phyloP scores from a whole-genome alignment of 2,113 vertebrate species.

The Mandrillus leucophaeus region DNA sequence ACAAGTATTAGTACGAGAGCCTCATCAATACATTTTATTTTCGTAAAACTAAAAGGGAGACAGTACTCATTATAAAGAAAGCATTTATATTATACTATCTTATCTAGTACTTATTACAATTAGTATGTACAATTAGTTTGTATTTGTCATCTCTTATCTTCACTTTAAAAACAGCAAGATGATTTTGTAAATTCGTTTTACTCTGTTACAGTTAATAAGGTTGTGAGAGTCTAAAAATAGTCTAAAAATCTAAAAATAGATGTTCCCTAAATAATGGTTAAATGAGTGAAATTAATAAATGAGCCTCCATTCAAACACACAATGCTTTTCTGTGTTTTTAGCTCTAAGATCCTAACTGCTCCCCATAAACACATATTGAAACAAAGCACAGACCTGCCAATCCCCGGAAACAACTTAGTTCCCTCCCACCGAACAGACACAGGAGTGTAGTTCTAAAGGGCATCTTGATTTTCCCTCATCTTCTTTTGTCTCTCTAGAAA shows the following conservation, averaged over 20 bases:
- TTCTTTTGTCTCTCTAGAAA: neutral
- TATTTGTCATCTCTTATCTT: neutral
- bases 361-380: neutral
- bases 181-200: neutral
- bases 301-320: neutral
- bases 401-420: neutral
- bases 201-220: neutral
- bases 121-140: neutral
- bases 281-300: neutral
- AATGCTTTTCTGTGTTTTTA: neutral
- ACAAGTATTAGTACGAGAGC: neutral
- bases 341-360: neutral
- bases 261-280: neutral
- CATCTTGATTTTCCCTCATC: neutral
- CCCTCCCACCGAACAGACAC: neutral
- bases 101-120: neutral
- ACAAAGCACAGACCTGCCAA: neutral
- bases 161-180: neutral
- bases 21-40: neutral
- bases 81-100: neutral
- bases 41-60: neutral
- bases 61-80: neutral
- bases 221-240: constrained; percentile 1
- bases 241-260: too few relatives aligned
- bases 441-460: neutral